Base-by-base conservation (phyloP, 1,140 invertebrate species). In the Eriosoma lanigerum region DNA sequence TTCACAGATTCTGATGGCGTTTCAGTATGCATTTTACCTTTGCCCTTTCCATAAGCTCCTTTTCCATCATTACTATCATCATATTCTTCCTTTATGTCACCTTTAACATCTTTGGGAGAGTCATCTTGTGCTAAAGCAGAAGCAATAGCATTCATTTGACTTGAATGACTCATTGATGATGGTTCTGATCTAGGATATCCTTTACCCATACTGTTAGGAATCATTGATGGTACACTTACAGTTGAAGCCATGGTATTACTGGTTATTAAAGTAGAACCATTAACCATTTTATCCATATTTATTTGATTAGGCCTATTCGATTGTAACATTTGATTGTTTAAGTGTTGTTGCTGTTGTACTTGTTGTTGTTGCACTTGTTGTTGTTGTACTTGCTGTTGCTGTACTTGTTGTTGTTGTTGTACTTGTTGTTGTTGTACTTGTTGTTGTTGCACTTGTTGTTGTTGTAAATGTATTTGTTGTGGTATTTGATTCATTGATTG, bases 281-380 rank as follows among this genome's bases (percentile, higher is more conserved):
- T 78, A 38, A 62, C 73, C 32, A 76, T 60, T 76, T 76, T 76
- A 21, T 76, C 73, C 73, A 76, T 76, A 12, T 76, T 78, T 2
- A 78, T 62, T 60, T 62, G 56, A 48, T 60, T 78, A 44, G 60
- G 52, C 24, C 75, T 78, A 29, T 78, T 78, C 19, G 75, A 38
- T 48, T 78, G 75, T 78, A 78, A 60, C 56, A 78, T 60, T 72
- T 73, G 73, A 62, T 70, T 81, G 13, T 78, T 76, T 21, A 75
- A 56, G 62, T 80, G 81, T 54, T 76, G 70, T n/a, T 54, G 64
- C 50, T 86, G 88, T 26, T 87, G 88, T 12, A 91, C 85, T 84
- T 52, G 56, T 46, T 66, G 56, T 92, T 92, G 48, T 88, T 88
- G 83, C 91, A 89, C 83, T 87, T 86, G 83, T 88, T 26, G 44